Evolutionary conservation across 2,797 vertebrate genomes (phyloP).

Genomic region (Morelia viridis): DNA sequence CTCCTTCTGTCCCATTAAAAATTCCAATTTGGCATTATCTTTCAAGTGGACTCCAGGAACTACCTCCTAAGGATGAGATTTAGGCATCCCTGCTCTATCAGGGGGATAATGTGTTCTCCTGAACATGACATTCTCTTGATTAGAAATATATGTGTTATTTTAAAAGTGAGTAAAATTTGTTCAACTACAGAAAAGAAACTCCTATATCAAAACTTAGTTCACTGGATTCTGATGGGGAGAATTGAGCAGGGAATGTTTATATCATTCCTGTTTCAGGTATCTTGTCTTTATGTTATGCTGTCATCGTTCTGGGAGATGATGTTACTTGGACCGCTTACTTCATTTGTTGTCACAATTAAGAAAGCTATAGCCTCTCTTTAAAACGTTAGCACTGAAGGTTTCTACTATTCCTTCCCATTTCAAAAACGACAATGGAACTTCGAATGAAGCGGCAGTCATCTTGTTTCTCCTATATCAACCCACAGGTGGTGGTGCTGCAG

Average conservation of each 20-base stretch:
- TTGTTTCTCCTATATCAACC: neutral
- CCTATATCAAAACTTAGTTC: neutral
- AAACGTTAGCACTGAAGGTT: neutral
- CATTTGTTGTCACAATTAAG: neutral
- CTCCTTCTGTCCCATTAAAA: neutral
- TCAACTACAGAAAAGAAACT: neutral
- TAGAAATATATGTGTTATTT: neutral
- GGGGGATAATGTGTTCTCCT: neutral
- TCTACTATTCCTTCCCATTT: neutral
- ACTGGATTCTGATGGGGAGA: neutral
- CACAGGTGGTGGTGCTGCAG: neutral
- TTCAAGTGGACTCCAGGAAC: neutral
- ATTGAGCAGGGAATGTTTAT: neutral
- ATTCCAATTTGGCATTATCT: neutral
- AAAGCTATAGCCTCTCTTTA: neutral
- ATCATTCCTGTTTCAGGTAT: neutral
- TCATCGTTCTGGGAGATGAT: neutral
- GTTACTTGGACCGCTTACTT: neutral
- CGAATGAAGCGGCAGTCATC: neutral
- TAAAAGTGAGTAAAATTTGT: neutral
- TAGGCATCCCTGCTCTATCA: neutral
- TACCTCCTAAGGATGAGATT: neutral
- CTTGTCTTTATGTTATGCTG: neutral
- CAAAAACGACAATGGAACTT: neutral
- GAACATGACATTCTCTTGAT: neutral